Percentiles rank a stretch among this genome's conserved stretches.
Conservation (phyloP, 2,797 vertebrate species). For the Falco columbarius region DNA sequence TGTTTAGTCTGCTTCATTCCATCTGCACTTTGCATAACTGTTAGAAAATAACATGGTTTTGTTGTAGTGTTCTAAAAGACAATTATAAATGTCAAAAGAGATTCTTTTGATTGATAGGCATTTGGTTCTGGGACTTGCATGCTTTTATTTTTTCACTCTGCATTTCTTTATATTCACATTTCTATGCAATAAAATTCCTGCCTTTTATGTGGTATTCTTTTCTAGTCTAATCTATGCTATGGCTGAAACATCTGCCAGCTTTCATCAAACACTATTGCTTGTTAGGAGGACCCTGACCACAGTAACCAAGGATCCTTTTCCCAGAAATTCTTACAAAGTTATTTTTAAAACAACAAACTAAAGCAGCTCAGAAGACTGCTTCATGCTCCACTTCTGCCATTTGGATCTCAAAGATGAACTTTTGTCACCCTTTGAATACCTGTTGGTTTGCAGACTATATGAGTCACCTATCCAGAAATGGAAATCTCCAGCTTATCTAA, state of each 20-base stretch:
- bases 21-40: not conserved
- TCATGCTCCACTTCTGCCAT: not conserved
- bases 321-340: not conserved
- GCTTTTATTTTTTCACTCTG: not conserved
- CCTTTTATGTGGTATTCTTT: slow-evolving; percentile 27
- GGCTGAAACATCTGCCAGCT: not conserved
- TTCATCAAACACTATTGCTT: not conserved
- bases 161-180: not conserved
- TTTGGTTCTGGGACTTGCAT: not conserved
- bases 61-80: not conserved
- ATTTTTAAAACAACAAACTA: not conserved
- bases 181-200: not conserved
- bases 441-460: not conserved
- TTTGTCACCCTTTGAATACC: not conserved
- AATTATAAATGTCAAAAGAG: not conserved
- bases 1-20: not conserved
- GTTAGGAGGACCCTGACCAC: not conserved
- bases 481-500: not conserved
- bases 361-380: not conserved
- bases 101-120: not conserved
- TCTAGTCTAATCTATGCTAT: not conserved
- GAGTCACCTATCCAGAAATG: not conserved
- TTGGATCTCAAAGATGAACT: not conserved
- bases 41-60: not conserved
- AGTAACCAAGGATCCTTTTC: not conserved